Evolutionary conservation across 1,140 invertebrate species (phyloP), one percentile per base, ranked within the genome.

Genomic region (Phocides pigmalion): DNA sequence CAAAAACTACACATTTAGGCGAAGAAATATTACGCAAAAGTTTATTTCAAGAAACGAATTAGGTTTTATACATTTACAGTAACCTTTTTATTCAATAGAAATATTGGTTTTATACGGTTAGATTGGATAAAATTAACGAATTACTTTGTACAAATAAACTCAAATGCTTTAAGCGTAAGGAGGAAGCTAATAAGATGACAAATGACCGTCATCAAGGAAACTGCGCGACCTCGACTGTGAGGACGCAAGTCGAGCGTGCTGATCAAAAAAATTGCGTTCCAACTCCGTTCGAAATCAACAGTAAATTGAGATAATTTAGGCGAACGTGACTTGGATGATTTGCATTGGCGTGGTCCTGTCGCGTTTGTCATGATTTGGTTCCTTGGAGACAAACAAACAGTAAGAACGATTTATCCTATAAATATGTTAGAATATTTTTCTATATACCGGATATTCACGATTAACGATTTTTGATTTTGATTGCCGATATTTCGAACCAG

Each of bases 231-330:
- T 76, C 68, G 69, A n/a, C n/a, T 4, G 37, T 44, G 67, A 79
- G 74, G 76, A 74, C 72, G 62, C 64, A 54, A 73, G 41, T 72
- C 63, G 71, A 79, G 32, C 79, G 79, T 79, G 20, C 17, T 44
- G 20, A 9, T 44, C 20, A 12, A 58, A 58, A 58, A 58, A 58
- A 58, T 28, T 28, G 3, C 39, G 8, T 17, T 16, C 15, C 20
- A 28, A 56, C 9, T 44, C 9, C 1, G 28, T 44, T 56, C 20
- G 0, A 44, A 44, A 6, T 28, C n/a, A n/a, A 32, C 44, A 15
- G 54, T 17, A 6, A 46, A 58, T 58, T 32, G 41, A 44, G 37
- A 25, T 19, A 56, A 42, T 8, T n/a, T n/a, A n/a, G n/a, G n/a
- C n/a, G 51, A 17, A 54, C 51, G 51, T 54, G 51, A 54, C 32